Base-by-base conservation (phyloP, 2,888 invertebrate genomes). In the Drosophila subsilvestris region DNA sequence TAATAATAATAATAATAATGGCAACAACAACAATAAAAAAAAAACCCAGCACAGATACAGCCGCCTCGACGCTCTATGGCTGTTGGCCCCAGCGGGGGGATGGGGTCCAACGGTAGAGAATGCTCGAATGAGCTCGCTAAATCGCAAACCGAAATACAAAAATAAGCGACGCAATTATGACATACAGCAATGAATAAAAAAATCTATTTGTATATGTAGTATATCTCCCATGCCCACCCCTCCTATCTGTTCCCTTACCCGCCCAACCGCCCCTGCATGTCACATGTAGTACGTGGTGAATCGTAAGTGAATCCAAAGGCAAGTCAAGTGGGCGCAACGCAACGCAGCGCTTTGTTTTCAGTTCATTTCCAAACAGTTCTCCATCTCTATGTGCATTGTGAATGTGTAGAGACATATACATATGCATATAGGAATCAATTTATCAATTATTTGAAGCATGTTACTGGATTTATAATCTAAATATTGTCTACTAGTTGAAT, bases 81-180 rank as follows among this genome's bases (percentile, higher is more conserved):
- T 37, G 37, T 37, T 37, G 14, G 17, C n/a, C 12, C 29, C 17
- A 27, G 17, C 42, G 17, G 49, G 44, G 54, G 17, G 27, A 5
- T 14, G 42, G 49, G 49, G n/a, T 37, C 0, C n/a, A 14, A n/a
- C 6, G 22, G 10, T 10, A 10, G 32, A 37, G 20, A 55, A 47
- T 32, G 70, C 67, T 78, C 58, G 70, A 53, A 37, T 32, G 69
- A 70, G 54, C 54, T 63, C 53, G 62, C 48, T 22, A 69, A 74
- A 76, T 76, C 60, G 72, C 74, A 53, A 66, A 72, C 44, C 59
- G 54, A 62, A 56, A 72, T 54, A 59, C 50, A 76, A 63, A 63
- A 74, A 62, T 68, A 72, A 72, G 78, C 73, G 63, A 70, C 79
- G 76, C 81, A 83, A 84, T 86, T 86, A 75, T 81, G 85, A 79